Percentiles rank a stretch among this genome's conserved stretches.
These are phyloP conservation scores for Pentamera pediparva DNA, from an alignment of 53 echinoderm and acorn worm species.

Conservation along the genomic window DNA sequence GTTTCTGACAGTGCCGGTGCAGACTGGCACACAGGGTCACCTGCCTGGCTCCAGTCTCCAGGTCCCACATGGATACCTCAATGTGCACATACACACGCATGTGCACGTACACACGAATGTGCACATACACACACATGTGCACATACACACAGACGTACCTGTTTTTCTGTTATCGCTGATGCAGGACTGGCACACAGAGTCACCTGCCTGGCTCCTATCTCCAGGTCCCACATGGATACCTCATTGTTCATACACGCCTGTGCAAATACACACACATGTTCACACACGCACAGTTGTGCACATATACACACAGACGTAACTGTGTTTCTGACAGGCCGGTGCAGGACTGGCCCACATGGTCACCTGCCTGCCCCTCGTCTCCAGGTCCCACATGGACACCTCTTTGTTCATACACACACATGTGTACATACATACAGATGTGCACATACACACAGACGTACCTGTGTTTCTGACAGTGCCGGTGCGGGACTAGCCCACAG, in stretches of 20 bases:
- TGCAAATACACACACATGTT: background rate
- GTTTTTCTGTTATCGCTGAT: slow-evolving; percentile 80
- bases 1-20: slow-evolving; percentile 90
- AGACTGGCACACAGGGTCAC: slow-evolving; percentile 95
- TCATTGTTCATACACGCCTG: slow-evolving; percentile 53
- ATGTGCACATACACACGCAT: slow-evolving; percentile 63
- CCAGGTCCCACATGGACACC: slow-evolving; percentile 96
- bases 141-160: no score
- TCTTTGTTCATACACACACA: slow-evolving; percentile 89
- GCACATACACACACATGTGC: no score
- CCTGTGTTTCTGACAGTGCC: slow-evolving; percentile 93
- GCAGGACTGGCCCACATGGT: slow-evolving; percentile 89
- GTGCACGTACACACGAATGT: background rate
- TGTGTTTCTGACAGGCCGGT: slow-evolving; percentile 82
- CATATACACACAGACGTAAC: no score
- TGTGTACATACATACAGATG: slow-evolving; percentile 59
- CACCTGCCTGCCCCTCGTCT: slow-evolving; percentile 86
- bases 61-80: slow-evolving; percentile 99
- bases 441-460: slow-evolving; percentile 30
- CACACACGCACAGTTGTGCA: no score
- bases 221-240: slow-evolving; percentile 96
- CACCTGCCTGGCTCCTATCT: slow-evolving; percentile 87
- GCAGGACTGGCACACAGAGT: slow-evolving; percentile 88
- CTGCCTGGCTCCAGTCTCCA: slow-evolving; percentile 98
- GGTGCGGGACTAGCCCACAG: slow-evolving; percentile 96